A percentile compares a stretch with the other conserved stretches of the same genome.
Conservation (phyloP, 2,888 invertebrate genomes). For the Orgyia antiqua region DNA sequence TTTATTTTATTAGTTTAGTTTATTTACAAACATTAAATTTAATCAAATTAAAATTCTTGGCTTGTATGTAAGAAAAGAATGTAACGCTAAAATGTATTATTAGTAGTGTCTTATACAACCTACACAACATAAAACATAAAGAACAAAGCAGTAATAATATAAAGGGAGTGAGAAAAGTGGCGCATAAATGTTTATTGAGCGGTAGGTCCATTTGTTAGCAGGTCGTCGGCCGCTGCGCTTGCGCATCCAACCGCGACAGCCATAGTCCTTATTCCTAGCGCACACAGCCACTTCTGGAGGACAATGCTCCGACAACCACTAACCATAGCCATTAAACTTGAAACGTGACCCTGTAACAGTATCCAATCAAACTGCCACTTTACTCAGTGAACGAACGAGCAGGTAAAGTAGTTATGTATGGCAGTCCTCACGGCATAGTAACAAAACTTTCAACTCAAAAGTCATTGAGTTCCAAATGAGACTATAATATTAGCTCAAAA, state of each 20-base stretch:
- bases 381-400: too few relatives aligned
- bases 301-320: conserved; percentile 47
- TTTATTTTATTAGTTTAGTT: too few relatives aligned
- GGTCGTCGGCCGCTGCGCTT: conserved; percentile 54
- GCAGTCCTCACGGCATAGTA: too few relatives aligned
- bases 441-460: too few relatives aligned
- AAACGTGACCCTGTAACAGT: conserved; percentile 20
- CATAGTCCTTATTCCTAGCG: conserved; percentile 47
- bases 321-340: conserved; percentile 23
- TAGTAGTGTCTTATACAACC: not conserved
- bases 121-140: not conserved
- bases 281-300: conserved; percentile 23
- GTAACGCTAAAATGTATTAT: too few relatives aligned
- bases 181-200: conserved; percentile 29
- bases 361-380: too few relatives aligned
- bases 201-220: conserved; percentile 25
- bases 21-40: too few relatives aligned
- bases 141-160: conserved; percentile 23
- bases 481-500: too few relatives aligned
- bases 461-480: too few relatives aligned
- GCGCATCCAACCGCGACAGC: conserved; percentile 51
- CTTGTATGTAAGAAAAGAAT: too few relatives aligned
- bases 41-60: too few relatives aligned
- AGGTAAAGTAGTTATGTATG: too few relatives aligned
- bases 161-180: conserved; percentile 25